Evolutionary conservation across 2,113 vertebrate species (phyloP).

Genomic region (Mormyrus lacerda): DNA sequence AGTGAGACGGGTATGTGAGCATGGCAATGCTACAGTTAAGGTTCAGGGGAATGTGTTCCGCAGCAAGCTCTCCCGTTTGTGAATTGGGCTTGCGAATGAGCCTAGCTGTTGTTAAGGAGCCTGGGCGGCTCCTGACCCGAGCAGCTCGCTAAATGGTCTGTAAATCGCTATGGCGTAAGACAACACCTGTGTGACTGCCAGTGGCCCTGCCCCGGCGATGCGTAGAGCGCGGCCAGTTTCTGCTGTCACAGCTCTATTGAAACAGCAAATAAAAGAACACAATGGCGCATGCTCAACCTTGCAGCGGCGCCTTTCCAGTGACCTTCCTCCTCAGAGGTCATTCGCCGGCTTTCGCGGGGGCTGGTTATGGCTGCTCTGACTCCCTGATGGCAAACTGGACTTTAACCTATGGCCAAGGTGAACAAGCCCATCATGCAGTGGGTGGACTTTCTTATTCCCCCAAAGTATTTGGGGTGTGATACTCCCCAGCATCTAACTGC

Average conservation of each 20-base stretch:
- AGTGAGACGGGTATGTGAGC: background rate
- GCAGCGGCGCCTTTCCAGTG: background rate
- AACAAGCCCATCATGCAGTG: background rate
- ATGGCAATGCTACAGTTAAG: background rate
- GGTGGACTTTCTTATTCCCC: background rate
- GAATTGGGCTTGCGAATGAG: background rate
- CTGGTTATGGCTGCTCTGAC: background rate
- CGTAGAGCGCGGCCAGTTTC: background rate
- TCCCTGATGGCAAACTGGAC: background rate
- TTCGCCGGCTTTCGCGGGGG: background rate
- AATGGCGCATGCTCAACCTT: background rate
- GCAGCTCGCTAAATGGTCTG: background rate
- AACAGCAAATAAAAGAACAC: background rate
- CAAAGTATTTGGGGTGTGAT: background rate
- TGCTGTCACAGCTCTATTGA: background rate
- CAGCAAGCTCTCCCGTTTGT: background rate
- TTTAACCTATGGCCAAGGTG: background rate
- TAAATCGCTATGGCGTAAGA: background rate
- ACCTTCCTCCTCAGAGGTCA: background rate
- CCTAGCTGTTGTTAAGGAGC: background rate
- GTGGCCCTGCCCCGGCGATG: background rate
- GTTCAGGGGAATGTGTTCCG: background rate
- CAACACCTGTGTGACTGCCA: background rate
- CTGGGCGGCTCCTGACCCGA: background rate
- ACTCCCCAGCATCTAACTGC: background rate